These are phyloP conservation scores for Myopa tessellatipennis DNA, from an alignment of 2,888 invertebrate genomes.

Conservation along the genomic window DNA sequence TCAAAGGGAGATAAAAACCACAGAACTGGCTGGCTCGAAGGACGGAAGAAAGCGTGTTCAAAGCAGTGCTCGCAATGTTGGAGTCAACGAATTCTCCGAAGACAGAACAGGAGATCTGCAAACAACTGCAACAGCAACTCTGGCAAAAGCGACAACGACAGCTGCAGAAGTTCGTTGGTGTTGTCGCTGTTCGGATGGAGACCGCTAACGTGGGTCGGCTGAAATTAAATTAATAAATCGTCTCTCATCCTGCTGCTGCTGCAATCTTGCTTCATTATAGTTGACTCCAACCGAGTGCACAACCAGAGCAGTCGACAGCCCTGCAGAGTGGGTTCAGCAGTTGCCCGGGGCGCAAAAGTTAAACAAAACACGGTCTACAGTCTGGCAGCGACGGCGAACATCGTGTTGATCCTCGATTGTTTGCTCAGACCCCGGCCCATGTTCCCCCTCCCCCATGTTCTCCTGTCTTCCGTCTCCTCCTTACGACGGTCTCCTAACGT, in stretches of 20 bases:
- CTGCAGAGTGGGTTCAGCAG: not conserved
- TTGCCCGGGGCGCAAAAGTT: slow-evolving; percentile 3
- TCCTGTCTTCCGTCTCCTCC: not conserved
- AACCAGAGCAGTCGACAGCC: not conserved
- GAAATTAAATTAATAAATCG: slow-evolving; percentile 35
- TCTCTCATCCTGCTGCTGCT: not conserved
- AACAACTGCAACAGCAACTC: slow-evolving; percentile 1
- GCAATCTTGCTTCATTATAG: slow-evolving; percentile 5
- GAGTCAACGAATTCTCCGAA: not conserved
- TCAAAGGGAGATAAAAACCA: not conserved
- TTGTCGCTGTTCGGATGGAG: not conserved
- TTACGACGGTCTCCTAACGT: not conserved
- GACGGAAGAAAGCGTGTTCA: not conserved
- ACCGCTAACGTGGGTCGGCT: slow-evolving; percentile 18
- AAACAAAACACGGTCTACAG: not conserved
- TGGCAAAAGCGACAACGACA: not conserved
- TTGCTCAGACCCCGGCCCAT: not conserved
- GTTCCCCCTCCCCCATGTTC: slow-evolving; percentile 1
- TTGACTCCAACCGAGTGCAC: not conserved
- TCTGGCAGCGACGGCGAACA: not conserved
- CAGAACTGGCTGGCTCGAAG: not conserved
- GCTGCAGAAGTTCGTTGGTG: not conserved
- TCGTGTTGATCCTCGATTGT: slow-evolving; percentile 1
- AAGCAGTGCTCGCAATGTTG: not conserved
- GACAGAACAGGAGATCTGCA: not conserved